Conservation (phyloP, 2,113 vertebrate genomes). For the Callocephalon fimbriatum region DNA sequence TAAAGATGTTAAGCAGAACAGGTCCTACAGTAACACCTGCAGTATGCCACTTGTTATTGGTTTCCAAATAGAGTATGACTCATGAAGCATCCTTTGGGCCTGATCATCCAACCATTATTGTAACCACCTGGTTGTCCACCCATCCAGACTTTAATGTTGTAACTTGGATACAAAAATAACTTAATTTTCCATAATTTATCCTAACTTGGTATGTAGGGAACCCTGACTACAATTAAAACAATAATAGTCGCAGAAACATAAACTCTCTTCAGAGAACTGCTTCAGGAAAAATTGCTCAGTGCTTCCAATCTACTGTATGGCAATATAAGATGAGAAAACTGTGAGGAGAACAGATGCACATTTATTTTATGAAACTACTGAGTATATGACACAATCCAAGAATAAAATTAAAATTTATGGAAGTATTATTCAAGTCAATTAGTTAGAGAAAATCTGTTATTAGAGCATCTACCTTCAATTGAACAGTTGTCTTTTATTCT, state of each 20-base stretch:
- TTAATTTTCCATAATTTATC: background rate
- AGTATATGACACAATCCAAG: background rate
- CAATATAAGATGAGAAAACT: background rate
- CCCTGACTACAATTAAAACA: background rate
- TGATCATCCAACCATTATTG: background rate
- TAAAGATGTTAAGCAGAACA: background rate
- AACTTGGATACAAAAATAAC: background rate
- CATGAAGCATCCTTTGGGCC: background rate
- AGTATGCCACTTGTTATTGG: rapidly evolving
- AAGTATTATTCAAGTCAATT: background rate
- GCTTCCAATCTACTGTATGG: background rate
- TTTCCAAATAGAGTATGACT: background rate
- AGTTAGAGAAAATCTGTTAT: background rate
- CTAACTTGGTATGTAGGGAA: background rate
- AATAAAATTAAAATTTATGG: background rate
- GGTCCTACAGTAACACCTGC: rapidly evolving
- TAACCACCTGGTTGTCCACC: background rate
- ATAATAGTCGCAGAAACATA: background rate
- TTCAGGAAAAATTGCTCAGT: background rate
- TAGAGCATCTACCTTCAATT: background rate
- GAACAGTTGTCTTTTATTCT: background rate
- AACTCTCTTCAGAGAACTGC: background rate
- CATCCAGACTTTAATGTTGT: background rate
- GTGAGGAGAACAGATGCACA: background rate
- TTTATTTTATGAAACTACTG: background rate